Base-by-base conservation (phyloP, 2,888 invertebrate genomes). In the Fabriciana adippe region DNA sequence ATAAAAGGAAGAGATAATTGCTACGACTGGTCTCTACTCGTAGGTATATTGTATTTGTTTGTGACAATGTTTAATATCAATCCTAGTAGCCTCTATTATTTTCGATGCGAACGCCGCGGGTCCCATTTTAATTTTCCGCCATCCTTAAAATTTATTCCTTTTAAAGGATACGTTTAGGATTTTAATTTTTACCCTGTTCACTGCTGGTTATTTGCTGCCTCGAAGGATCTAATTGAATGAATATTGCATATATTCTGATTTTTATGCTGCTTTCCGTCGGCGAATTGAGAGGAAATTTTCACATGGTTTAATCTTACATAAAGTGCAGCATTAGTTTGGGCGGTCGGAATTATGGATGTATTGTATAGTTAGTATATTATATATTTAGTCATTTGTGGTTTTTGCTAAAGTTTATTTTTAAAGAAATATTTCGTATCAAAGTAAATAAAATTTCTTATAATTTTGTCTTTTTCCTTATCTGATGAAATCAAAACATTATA, bases 41-140 rank as follows among this genome's bases (percentile, higher is more conserved):
- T 26, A n/a, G n/a, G n/a, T n/a, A 63, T 55, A 55, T 66, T 60
- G 51, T 71, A 61, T 71, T 66, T 78, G 72, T 76, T 75, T 72
- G 77, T 78, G 74, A 73, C 70, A 73, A 75, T 77, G 79, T 80
- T 79, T 76, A 81, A 80, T 81, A 80, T 80, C 80, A 80, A 74
- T 71, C 69, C 69, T 66, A 71, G 62, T 55, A 56, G 48, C 59
- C 66, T 53, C 56, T 78, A 79, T 81, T 82, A 80, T 83, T 79
- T 79, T 77, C 76, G 75, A 72, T 73, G 74, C 75, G 67, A 71
- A 74, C 80, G 78, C 83, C 74, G 74, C 79, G 81, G 84, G 84
- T 72, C 78, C 76, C 76, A 74, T 81, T 87, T 86, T 86, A 87
- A 87, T 87, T 87, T 86, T 82, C 85, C 84, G 86, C 82, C 74